Evolutionary conservation across 2,113 vertebrate genomes (phyloP).

Genomic region (Myotis brandtii): DNA sequence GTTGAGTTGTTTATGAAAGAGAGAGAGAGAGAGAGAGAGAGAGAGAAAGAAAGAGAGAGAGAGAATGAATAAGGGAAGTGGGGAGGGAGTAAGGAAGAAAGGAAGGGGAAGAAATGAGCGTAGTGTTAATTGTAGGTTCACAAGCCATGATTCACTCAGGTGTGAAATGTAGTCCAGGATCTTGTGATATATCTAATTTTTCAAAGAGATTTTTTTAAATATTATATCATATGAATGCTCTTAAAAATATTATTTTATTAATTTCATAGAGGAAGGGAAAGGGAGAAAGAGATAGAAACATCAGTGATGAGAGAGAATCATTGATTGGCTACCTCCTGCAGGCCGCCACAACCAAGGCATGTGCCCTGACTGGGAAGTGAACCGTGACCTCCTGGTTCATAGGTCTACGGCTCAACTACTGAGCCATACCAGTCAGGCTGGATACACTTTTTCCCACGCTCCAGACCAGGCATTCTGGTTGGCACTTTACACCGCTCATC

Average conservation of each 20-base stretch:
- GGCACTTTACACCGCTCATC: not conserved
- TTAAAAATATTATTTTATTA: not conserved
- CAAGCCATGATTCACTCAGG: not conserved
- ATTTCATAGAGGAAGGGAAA: no score
- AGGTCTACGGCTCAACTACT: no score
- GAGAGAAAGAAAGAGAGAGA: slow-evolving; percentile 82
- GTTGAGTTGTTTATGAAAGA: not conserved
- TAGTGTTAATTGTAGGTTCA: not conserved
- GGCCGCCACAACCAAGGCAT: no score
- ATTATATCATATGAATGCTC: not conserved
- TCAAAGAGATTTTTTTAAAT: not conserved
- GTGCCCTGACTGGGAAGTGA: no score
- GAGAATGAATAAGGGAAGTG: slow-evolving; percentile 36
- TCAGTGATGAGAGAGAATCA: no score
- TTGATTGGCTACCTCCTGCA: no score
- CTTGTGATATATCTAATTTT: not conserved
- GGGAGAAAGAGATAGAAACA: no score
- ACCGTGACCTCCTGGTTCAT: no score
- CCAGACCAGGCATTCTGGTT: not conserved
- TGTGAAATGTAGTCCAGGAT: not conserved
- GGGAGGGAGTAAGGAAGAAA: not conserved
- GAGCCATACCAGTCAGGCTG: not conserved
- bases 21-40: slow-evolving; percentile 56
- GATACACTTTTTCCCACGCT: not conserved
- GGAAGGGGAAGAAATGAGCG: not conserved